Evolutionary conservation across 1,140 invertebrate species (phyloP).

Genomic region (Parapsyche elsis): DNA sequence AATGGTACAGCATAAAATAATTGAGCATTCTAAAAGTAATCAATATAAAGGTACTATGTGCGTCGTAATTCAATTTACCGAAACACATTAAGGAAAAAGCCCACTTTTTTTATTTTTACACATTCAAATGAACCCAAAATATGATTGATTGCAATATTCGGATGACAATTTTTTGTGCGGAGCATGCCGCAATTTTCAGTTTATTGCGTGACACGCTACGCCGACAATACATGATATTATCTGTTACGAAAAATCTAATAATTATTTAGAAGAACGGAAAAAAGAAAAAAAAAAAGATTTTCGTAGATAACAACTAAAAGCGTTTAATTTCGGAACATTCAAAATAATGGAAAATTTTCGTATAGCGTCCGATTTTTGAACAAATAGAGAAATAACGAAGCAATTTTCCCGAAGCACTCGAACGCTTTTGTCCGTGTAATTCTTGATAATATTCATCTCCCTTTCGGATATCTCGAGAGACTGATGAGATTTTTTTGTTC

Average conservation of each 20-base stretch:
- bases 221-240: background rate
- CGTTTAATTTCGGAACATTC: background rate
- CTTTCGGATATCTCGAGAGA: constrained; percentile 16
- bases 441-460: constrained; percentile 29
- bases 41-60: background rate
- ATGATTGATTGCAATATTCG: constrained; percentile 15
- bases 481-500: constrained; percentile 30
- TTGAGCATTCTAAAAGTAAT: background rate
- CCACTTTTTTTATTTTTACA: background rate
- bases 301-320: too few relatives aligned
- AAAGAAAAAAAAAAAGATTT: too few relatives aligned
- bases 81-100: constrained; percentile 6
- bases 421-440: constrained; percentile 30
- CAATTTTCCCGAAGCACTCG: constrained; percentile 19
- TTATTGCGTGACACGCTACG: background rate
- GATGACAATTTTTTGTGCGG: background rate
- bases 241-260: too few relatives aligned
- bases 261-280: too few relatives aligned
- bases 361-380: constrained; percentile 5
- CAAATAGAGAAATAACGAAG: constrained; percentile 27
- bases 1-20: too few relatives aligned
- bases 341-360: background rate
- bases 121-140: background rate
- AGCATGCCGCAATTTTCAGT: background rate
- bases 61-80: constrained; percentile 1